Evolutionary conservation across 2,888 invertebrate genomes (phyloP), one percentile per base, ranked within the genome.

Genomic region (Drosophila nigritarsus): DNA sequence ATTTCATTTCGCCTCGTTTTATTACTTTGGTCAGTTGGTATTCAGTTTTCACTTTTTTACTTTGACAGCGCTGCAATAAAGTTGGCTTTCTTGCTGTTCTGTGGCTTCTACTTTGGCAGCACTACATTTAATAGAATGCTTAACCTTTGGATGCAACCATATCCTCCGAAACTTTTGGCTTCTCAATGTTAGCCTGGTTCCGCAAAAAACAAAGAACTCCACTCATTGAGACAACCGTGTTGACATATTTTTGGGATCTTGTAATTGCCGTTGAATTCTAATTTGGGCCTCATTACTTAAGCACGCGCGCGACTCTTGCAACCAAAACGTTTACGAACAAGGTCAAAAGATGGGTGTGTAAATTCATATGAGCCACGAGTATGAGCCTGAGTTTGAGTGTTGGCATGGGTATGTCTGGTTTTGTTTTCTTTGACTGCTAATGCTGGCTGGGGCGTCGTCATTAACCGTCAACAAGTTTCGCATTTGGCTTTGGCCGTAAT

Each of bases 21-120:
- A 87, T 87, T 87, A 84, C 80, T 87, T 90, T 87, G 89, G 87
- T 90, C 87, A 87, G 75, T 87, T 90, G 69, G 72, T 73, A 78
- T 81, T 64, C 73, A 70, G 78, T 83, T 78, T 78, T 69, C 40
- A 78, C 72, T 74, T 88, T 64, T 68, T 24, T n/a, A 24, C 54
- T 40, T 13, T 13, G 15, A 18, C 34, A 27, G 36, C 36, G 30
- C 32, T 62, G 34, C 65, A 56, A 42, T 53, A 62, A 62, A 53
- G n/a, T 54, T 62, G 8, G 5, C 13, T 18, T n/a, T n/a, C 65
- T 63, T 66, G 45, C n/a, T 40, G 15, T 24, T 45, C 27, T 38
- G 24, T 60, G 49, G 48, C 65, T 48, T 36, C 62, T n/a, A n/a
- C n/a, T 36, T 32, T 27, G 50, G 38, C 58, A 54, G 51, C 50